Evolutionary conservation across 2,888 invertebrate genomes (phyloP).

Genomic region (Pristionchus arcanus): DNA sequence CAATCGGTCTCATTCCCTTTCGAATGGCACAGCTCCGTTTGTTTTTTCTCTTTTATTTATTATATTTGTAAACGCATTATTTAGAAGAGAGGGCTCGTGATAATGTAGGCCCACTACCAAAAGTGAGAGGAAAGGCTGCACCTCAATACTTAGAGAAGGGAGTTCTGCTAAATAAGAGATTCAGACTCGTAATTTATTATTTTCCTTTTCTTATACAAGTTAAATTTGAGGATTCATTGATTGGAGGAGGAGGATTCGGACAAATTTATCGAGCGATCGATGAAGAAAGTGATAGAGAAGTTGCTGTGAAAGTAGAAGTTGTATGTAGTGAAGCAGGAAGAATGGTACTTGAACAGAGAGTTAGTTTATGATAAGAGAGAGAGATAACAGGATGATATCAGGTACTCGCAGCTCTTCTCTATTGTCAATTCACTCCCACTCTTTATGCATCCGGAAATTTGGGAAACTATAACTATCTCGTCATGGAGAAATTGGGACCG

Average conservation of each 20-base stretch:
- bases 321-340: conserved; percentile 68
- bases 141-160: conserved; percentile 58
- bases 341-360: conserved; percentile 73
- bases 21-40: neutral
- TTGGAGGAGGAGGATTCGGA: conserved; percentile 77
- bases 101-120: conserved; percentile 19
- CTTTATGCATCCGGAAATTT: conserved; percentile 68
- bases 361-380: conserved; percentile 54
- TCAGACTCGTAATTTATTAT: conserved; percentile 57
- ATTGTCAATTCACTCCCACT: conserved; percentile 47
- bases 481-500: conserved; percentile 75
- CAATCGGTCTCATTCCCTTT: neutral
- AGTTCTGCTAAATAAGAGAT: conserved; percentile 60
- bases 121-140: conserved; percentile 54
- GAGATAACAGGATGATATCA: neutral
- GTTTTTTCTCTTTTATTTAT: neutral
- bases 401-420: conserved; percentile 32
- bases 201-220: neutral
- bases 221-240: conserved; percentile 57
- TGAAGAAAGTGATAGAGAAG: conserved; percentile 57
- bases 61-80: neutral
- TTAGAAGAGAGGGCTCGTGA: conserved; percentile 9
- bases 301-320: conserved; percentile 76
- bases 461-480: conserved; percentile 70
- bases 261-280: conserved; percentile 74